A percentile compares a stretch with the other conserved stretches of the same genome.
These are phyloP conservation scores for Lasioglossum vierecki DNA, from an alignment of 2,888 invertebrate genomes.

Conservation along the genomic window DNA sequence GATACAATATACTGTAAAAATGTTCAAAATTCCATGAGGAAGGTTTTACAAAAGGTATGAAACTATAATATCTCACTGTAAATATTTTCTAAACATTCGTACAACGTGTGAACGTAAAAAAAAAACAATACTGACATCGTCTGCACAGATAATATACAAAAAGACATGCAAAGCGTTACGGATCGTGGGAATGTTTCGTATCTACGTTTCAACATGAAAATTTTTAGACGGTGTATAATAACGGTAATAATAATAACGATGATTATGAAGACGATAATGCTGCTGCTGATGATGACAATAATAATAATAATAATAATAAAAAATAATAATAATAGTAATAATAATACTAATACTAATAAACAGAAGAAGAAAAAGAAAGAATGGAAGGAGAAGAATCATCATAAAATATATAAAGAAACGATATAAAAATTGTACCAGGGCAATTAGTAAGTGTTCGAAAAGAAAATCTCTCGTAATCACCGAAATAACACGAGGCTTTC, in stretches of 20 bases:
- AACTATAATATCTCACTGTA: constrained; percentile 36
- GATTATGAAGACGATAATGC: neutral
- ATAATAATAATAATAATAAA: neutral
- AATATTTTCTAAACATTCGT: constrained; percentile 45
- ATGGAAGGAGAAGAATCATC: neutral
- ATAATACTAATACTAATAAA: neutral
- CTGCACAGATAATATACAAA: constrained; percentile 71
- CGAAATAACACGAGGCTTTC: neutral
- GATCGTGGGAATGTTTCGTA: constrained; percentile 60
- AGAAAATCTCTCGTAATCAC: neutral
- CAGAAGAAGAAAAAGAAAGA: neutral
- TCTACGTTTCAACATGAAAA: neutral
- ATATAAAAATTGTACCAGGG: neutral
- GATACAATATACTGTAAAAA: constrained; percentile 52
- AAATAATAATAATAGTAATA: neutral
- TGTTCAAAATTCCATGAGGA: constrained; percentile 54
- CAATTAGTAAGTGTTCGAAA: neutral
- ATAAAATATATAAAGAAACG: neutral
- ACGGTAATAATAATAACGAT: neutral
- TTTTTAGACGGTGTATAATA: neutral
- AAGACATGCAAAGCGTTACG: constrained; percentile 72
- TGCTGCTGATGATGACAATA: neutral
- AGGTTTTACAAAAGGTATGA: constrained; percentile 57
- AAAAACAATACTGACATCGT: constrained; percentile 79
- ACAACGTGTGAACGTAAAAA: constrained; percentile 55